Evolutionary conservation across 92 coral and sea anemone genomes (phyloP).

Genomic region (Palythoa grandis): DNA sequence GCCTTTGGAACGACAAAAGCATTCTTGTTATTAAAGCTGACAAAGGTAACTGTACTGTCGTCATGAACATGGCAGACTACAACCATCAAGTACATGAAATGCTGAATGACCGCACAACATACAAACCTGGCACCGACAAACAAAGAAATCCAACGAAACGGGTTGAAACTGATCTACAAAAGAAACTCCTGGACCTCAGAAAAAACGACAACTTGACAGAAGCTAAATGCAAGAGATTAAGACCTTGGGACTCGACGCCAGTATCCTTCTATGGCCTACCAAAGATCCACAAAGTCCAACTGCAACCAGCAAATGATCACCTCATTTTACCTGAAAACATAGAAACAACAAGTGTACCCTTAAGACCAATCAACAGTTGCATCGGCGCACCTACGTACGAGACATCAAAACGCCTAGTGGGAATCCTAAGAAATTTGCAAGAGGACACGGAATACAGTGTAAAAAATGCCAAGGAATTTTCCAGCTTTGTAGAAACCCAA

Average conservation of each 20-base stretch:
- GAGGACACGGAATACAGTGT: no score
- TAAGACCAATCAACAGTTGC: no score
- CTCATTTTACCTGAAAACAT: no score
- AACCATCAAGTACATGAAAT: slow-evolving; percentile 2
- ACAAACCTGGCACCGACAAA: slow-evolving; percentile 20
- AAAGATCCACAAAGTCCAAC: slow-evolving; percentile 38
- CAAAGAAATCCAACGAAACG: slow-evolving; percentile 27
- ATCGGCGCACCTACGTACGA: no score
- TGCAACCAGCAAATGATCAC: no score
- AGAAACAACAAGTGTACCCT: no score
- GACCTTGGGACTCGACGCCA: slow-evolving; percentile 39
- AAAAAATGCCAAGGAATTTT: no score
- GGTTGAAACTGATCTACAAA: slow-evolving; percentile 20
- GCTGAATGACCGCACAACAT: slow-evolving; percentile 15
- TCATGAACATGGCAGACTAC: slow-evolving; percentile 24
- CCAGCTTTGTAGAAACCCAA: no score
- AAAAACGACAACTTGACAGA: slow-evolving; percentile 23
- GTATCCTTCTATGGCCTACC: slow-evolving; percentile 35
- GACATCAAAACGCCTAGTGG: no score
- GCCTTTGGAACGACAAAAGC: not conserved
- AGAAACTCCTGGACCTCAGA: slow-evolving; percentile 16
- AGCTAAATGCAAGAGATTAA: slow-evolving; percentile 5
- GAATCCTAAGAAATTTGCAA: no score
- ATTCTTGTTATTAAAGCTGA: slow-evolving; percentile 36
- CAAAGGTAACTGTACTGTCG: slow-evolving; percentile 44